A percentile compares a stretch with the other conserved stretches of the same genome.
Evolutionary conservation across 2,113 vertebrate genomes (phyloP).

Genomic region (Carettochelys insculpta): DNA sequence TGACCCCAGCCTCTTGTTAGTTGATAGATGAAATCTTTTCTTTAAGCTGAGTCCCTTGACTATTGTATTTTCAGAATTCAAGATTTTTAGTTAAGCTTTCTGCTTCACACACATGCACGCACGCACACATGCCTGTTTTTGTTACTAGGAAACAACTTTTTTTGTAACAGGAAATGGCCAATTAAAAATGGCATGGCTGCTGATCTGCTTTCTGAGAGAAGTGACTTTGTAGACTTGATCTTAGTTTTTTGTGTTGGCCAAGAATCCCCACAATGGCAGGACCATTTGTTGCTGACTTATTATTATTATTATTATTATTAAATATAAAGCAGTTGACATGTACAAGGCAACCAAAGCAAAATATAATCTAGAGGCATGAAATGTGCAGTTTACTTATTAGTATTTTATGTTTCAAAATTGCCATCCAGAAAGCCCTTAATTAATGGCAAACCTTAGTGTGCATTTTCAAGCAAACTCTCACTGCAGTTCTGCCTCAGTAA

Average conservation of each 20-base stretch:
- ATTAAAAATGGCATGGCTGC: background rate
- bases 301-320: background rate
- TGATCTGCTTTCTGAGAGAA: conserved; percentile 49
- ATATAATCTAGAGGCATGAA: background rate
- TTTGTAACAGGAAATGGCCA: conserved; percentile 69
- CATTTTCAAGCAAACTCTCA: background rate
- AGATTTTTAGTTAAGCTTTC: conserved; percentile 68
- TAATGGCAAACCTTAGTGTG: background rate
- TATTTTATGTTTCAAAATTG: background rate
- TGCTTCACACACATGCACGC: too few relatives aligned
- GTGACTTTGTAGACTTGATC: background rate
- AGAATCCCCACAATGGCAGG: background rate
- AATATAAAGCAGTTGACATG: background rate
- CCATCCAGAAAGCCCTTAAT: background rate
- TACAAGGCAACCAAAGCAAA: background rate
- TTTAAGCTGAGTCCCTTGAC: conserved; percentile 68
- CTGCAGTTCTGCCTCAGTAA: background rate
- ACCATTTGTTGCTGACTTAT: background rate
- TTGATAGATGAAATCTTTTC: conserved; percentile 77
- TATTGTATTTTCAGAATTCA: conserved; percentile 75
- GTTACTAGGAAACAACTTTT: conserved; percentile 57
- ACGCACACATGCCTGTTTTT: too few relatives aligned
- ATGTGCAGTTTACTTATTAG: background rate
- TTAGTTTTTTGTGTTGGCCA: background rate
- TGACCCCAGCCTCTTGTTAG: conserved; percentile 78